These are phyloP conservation scores for Trochalopteron elliotii DNA, from an alignment of 2,113 vertebrate species.

Conservation along the genomic window DNA sequence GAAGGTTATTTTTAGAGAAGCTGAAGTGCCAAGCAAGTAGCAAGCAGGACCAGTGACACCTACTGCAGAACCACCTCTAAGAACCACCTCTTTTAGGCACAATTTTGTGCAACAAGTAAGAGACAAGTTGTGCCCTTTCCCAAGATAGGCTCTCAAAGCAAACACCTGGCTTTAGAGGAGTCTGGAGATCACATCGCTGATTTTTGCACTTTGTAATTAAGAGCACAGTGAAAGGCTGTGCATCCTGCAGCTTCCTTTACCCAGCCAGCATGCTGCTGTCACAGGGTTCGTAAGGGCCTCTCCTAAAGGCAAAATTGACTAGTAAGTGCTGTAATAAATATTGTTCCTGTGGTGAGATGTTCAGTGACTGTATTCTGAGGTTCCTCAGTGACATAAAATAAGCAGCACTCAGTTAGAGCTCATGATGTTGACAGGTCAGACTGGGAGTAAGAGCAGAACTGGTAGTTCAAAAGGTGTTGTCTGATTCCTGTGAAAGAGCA, in stretches of 20 bases:
- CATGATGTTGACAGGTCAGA: neutral
- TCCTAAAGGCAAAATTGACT: neutral
- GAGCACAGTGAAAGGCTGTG: neutral
- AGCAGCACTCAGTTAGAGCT: neutral
- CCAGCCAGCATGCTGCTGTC: neutral
- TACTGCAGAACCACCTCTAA: neutral
- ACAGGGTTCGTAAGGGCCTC: neutral
- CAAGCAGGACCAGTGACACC: neutral
- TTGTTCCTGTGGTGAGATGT: neutral
- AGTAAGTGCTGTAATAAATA: neutral
- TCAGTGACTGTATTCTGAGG: neutral
- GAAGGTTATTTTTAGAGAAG: neutral
- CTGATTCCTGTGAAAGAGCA: neutral
- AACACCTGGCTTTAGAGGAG: neutral
- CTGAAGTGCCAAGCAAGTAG: neutral
- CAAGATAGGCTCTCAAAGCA: neutral
- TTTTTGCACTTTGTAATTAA: neutral
- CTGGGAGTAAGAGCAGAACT: neutral
- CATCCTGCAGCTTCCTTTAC: neutral
- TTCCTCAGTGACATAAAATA: neutral
- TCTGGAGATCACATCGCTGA: neutral
- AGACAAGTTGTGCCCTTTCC: neutral
- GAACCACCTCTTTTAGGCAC: neutral
- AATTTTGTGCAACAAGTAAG: neutral
- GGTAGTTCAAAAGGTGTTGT: neutral